These are phyloP conservation scores for Hephaestus fuliginosus DNA, from an alignment of 2,797 vertebrate genomes.

Conservation along the genomic window DNA sequence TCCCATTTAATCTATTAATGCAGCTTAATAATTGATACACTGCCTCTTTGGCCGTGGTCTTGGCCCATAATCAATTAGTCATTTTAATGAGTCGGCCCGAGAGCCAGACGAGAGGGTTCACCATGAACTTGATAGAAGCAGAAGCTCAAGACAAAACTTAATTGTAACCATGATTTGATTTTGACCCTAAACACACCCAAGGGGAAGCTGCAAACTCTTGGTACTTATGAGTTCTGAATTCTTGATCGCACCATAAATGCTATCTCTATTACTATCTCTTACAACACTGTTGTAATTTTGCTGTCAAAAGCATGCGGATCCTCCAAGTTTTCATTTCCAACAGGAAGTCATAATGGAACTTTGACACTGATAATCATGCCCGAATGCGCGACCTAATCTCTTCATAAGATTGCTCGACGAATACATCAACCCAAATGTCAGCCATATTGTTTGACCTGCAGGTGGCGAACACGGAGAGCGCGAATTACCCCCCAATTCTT, in stretches of 20 bases:
- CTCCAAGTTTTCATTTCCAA: neutral
- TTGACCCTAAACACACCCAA: slow-evolving; percentile 19
- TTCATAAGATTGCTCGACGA: slow-evolving; percentile 24
- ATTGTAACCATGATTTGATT: slow-evolving; percentile 30
- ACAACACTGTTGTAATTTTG: neutral
- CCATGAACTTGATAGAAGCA: slow-evolving; percentile 44
- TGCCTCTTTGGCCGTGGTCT: slow-evolving; percentile 68
- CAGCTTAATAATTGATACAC: slow-evolving; percentile 84
- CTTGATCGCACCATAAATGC: neutral
- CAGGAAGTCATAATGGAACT: slow-evolving; percentile 1
- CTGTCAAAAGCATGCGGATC: neutral
- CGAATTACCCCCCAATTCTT: slow-evolving; percentile 48
- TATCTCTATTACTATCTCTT: neutral
- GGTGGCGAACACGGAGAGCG: slow-evolving; percentile 43
- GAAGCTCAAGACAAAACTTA: slow-evolving; percentile 45
- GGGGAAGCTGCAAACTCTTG: slow-evolving; percentile 9
- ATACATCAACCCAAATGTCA: slow-evolving; percentile 56
- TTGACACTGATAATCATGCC: slow-evolving; percentile 43
- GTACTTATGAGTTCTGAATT: neutral
- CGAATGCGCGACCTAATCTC: slow-evolving; percentile 9
- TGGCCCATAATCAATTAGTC: slow-evolving; percentile 80
- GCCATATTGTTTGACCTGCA: slow-evolving; percentile 60
- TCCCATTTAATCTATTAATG: slow-evolving; percentile 84
- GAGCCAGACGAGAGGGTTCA: slow-evolving; percentile 51
- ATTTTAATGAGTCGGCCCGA: slow-evolving; percentile 72